Percentiles rank a stretch among this genome's conserved stretches.
Conservation (phyloP, 2,797 vertebrate species). For the Liparis tanakae region DNA sequence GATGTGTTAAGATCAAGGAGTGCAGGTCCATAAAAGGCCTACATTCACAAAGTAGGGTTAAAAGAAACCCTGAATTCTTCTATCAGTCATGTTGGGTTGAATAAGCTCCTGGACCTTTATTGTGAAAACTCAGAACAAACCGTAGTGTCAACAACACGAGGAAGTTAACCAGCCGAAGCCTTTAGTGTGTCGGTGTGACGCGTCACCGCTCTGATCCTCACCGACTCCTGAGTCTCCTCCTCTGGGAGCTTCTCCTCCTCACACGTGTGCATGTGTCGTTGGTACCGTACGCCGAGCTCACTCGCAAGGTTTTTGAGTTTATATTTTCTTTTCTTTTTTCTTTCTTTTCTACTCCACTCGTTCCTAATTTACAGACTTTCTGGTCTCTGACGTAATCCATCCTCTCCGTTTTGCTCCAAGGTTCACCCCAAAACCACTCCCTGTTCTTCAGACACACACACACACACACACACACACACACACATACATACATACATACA, state of each 20-base stretch:
- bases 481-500: no score
- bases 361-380: conserved; percentile 23
- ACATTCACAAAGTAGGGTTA: no score
- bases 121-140: no score
- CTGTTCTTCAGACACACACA: conserved; percentile 62
- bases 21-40: neutral
- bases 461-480: conserved; percentile 34
- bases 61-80: no score
- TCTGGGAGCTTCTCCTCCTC: neutral
- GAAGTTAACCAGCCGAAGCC: neutral
- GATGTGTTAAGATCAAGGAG: neutral
- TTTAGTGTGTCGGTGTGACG: conserved; percentile 4
- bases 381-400: conserved; percentile 54
- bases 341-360: conserved; percentile 6
- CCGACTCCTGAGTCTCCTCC: no score
- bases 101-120: no score
- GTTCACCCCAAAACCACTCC: conserved; percentile 65
- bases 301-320: neutral
- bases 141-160: no score
- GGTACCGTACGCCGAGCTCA: conserved; percentile 27
- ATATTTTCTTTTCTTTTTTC: neutral
- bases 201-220: no score
- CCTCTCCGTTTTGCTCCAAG: conserved; percentile 41
- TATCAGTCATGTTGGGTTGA: no score
- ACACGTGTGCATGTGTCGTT: conserved; percentile 5